Evolutionary conservation across 2,888 invertebrate species (phyloP).

Genomic region (Athetis lepigone): DNA sequence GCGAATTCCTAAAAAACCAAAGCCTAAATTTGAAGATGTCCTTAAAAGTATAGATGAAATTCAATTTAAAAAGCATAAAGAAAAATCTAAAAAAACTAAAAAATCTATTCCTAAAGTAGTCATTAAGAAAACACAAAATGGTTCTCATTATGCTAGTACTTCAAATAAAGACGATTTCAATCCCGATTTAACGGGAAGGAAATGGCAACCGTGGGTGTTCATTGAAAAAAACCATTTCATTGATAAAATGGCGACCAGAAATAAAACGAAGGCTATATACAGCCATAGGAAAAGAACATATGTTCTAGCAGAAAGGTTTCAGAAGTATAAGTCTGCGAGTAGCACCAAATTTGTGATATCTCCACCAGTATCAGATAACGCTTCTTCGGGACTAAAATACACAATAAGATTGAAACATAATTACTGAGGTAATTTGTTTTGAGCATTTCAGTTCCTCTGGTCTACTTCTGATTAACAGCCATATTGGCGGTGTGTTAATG

Average conservation of each 20-base stretch:
- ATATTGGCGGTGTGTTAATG: conserved; percentile 62
- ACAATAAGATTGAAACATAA: conserved; percentile 85
- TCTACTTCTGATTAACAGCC: conserved; percentile 58
- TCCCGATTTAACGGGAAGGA: conserved; percentile 87
- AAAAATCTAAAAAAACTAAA: conserved; percentile 81
- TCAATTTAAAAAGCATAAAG: conserved; percentile 84
- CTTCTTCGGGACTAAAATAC: conserved; percentile 82
- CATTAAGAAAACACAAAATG: conserved; percentile 86
- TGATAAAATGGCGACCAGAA: conserved; percentile 85
- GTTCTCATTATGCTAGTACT: conserved; percentile 87
- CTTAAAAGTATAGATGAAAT: conserved; percentile 88
- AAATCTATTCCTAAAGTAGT: conserved; percentile 86
- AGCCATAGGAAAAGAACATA: conserved; percentile 82
- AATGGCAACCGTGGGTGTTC: conserved; percentile 90
- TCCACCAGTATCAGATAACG: conserved; percentile 76
- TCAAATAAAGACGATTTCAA: conserved; percentile 76
- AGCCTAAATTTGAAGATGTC: conserved; percentile 89
- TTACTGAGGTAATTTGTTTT: conserved; percentile 73
- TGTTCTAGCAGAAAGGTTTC: conserved; percentile 83
- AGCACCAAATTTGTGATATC: conserved; percentile 84
- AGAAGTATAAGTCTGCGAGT: conserved; percentile 83
- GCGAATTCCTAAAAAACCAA: conserved; percentile 79
- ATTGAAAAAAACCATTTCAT: conserved; percentile 85
- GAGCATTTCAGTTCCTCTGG: conserved; percentile 58
- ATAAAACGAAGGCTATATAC: conserved; percentile 82